Percentiles rank a stretch among this genome's conserved stretches.
phyloP scores from a whole-genome alignment of 2,888 invertebrate genomes.

The Xylota segnis region DNA sequence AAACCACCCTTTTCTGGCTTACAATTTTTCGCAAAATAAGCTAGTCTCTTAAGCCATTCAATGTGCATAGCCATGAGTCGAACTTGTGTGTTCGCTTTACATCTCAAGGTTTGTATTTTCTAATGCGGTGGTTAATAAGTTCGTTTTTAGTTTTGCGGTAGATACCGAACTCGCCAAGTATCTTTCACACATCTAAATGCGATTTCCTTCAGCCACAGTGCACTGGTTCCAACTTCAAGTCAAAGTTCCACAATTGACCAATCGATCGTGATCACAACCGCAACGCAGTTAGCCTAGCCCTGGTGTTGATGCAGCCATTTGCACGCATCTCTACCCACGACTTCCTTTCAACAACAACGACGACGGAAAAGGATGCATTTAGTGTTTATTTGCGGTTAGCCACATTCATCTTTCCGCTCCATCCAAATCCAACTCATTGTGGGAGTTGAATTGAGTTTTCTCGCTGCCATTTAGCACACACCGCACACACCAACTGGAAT shows the following conservation, averaged over 20 bases:
- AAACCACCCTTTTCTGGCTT: neutral
- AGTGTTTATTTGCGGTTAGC: constrained; percentile 74
- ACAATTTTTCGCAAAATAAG: no score
- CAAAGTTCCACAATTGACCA: constrained; percentile 55
- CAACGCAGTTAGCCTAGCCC: constrained; percentile 1
- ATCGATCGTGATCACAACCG: constrained; percentile 31
- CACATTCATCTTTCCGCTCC: constrained; percentile 64
- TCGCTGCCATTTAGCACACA: constrained; percentile 43
- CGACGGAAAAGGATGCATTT: constrained; percentile 71
- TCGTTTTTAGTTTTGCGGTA: no score
- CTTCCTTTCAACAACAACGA: constrained; percentile 57
- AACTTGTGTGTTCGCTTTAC: no score
- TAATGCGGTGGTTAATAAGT: no score
- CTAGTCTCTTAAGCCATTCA: no score
- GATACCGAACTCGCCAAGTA: no score
- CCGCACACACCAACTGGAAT: constrained; percentile 31
- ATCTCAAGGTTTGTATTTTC: no score
- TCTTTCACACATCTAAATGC: constrained; percentile 22
- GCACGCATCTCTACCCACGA: constrained; percentile 71
- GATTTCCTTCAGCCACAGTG: constrained; percentile 45
- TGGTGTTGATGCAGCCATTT: constrained; percentile 28
- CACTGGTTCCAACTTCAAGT: neutral
- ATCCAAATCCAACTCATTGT: constrained; percentile 45
- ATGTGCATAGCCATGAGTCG: no score
- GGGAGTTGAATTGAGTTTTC: constrained; percentile 59